phyloP scores from a whole-genome alignment of 2,113 vertebrate species.

The Telmatochromis sp. region DNA sequence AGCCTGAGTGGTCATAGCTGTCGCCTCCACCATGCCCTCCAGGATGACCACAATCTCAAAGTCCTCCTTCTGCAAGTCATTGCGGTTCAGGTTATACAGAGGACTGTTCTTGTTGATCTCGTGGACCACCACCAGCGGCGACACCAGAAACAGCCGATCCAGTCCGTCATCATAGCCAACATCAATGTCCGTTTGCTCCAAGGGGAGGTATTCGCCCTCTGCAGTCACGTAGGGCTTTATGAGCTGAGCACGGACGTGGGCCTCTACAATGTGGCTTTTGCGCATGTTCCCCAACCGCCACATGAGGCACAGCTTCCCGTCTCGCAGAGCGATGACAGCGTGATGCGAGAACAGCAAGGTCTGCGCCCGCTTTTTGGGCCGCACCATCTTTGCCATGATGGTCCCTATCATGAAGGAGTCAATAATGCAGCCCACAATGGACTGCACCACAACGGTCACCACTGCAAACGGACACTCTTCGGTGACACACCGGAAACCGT shows the following conservation, averaged over 20 bases:
- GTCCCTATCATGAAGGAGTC: constrained; percentile 97
- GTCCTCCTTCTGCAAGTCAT: constrained; percentile 82
- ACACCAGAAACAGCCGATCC: constrained; percentile 68
- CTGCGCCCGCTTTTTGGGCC: constrained; percentile 90
- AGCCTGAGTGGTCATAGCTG: constrained; percentile 94
- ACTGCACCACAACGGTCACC: constrained; percentile 68
- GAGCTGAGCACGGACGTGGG: constrained; percentile 90
- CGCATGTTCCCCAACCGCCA: constrained; percentile 91
- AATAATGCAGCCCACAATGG: constrained; percentile 80
- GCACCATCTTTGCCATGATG: constrained; percentile 96
- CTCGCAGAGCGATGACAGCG: constrained; percentile 83
- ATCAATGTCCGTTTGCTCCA: constrained; percentile 69
- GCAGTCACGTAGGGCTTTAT: constrained; percentile 87
- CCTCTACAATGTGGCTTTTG: constrained; percentile 95
- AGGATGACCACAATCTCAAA: constrained; percentile 95
- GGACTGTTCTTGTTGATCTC: constrained; percentile 68
- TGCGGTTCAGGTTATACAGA: constrained; percentile 73
- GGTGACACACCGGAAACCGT: constrained; percentile 70
- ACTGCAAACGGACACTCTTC: constrained; percentile 69
- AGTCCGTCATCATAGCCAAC: constrained; percentile 67
- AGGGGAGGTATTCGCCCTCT: constrained; percentile 88
- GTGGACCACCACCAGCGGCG: constrained; percentile 65
- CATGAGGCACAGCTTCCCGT: constrained; percentile 92
- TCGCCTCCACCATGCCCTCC: constrained; percentile 95
- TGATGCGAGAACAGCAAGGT: constrained; percentile 89